phyloP scores from a whole-genome alignment of 1,140 invertebrate genomes.

The Pectinophora gossypiella region DNA sequence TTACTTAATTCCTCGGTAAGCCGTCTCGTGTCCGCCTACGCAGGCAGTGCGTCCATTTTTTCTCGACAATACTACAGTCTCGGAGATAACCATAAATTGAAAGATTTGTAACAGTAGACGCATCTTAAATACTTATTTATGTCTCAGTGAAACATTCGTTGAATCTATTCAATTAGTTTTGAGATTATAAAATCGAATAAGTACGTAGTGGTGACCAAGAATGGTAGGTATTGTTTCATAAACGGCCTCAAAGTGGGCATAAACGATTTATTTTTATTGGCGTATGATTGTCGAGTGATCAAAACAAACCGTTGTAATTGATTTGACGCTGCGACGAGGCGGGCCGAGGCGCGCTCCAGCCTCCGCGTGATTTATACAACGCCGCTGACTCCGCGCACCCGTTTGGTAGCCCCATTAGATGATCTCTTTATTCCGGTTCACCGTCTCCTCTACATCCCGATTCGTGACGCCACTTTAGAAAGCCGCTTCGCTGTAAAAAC shows the following conservation, averaged over 20 bases:
- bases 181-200: too few species aligned
- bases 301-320: background rate
- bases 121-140: too few species aligned
- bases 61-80: background rate
- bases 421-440: constrained; percentile 1
- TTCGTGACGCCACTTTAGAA: background rate
- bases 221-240: too few species aligned
- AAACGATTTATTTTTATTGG: background rate
- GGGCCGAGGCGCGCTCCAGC: background rate
- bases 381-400: background rate
- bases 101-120: background rate
- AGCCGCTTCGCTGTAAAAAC: too few species aligned
- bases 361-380: background rate
- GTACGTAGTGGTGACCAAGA: too few species aligned
- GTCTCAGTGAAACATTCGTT: too few species aligned
- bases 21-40: constrained; percentile 22
- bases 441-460: background rate
- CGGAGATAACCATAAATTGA: background rate
- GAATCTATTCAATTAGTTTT: too few species aligned
- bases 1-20: constrained; percentile 38
- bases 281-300: background rate
- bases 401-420: background rate
- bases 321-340: background rate
- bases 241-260: background rate
- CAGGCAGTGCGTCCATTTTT: constrained; percentile 7